Evolutionary conservation across 2,888 invertebrate species (phyloP), one percentile per base, ranked within the genome.

Genomic region (Hermaeophaga mercurialis): DNA sequence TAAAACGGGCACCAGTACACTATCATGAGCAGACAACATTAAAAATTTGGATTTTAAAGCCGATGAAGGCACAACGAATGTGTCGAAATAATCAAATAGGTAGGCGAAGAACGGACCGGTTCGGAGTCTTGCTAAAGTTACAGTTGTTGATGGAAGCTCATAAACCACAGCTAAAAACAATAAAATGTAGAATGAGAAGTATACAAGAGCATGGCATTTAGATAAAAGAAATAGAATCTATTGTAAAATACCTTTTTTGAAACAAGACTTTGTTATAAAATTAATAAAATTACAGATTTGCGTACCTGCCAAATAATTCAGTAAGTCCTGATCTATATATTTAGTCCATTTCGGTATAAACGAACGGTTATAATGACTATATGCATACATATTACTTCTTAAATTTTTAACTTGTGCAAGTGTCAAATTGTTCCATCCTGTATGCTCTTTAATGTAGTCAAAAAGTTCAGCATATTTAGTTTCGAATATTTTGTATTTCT

Each of bases 11-110:
- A 85, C 86, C 9, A 93, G 74, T 0, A 89, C 91, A 1, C 85
- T 81, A 70, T 93, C 92, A 69, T 93, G 92, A 0, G 80, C 89
- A 65, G 89, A 89, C 66, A 88, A 90, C 44, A 90, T 79, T 70
- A 84, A 83, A 33, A 90, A 59, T 58, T 85, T 86, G 1, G 28
- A 5, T 11, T 14, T 9, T 5, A 15, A 19, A 3, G 4, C 1
- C n/a, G 28, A 33, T 12, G 33, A 33, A 15, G 46, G 1, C 7
- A 19, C 22, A 3, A 22, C 9, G 14, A 46, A 46, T 0, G 78
- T 68, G 0, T 75, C 67, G 79, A 90, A 85, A 41, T 87, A 80
- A 0, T 80, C 62, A 0, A 85, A 74, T 48, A 91, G 85, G 66
- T 87, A 83, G 64, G 85, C 84, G 1, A 91, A 71, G 12, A 91